These are phyloP conservation scores for Ceratina calcarata DNA, from an alignment of 1,140 invertebrate genomes.

Conservation along the genomic window DNA sequence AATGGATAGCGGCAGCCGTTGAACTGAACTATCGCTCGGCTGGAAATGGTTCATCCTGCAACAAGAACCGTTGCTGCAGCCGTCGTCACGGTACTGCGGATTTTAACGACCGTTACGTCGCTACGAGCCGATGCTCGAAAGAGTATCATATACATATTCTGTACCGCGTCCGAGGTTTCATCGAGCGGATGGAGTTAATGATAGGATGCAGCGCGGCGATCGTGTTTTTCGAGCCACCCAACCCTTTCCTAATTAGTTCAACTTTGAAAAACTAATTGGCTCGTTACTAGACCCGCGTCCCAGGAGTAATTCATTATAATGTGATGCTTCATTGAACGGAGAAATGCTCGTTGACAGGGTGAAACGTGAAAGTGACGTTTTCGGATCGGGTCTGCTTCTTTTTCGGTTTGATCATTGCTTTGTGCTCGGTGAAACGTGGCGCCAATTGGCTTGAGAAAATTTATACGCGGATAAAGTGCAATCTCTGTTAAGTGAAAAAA, in stretches of 20 bases:
- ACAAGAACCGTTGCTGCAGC: conserved; percentile 37
- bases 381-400: not conserved
- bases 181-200: not conserved
- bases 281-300: not conserved
- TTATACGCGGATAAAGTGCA: not conserved
- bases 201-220: not conserved
- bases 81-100: conserved; percentile 23
- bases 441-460: not conserved
- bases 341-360: not conserved
- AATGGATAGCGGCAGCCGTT: not conserved
- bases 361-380: conserved; percentile 12
- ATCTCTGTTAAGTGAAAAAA: not conserved
- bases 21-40: conserved; percentile 2
- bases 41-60: conserved; percentile 25
- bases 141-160: no score
- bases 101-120: conserved; percentile 44
- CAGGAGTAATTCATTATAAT: conserved; percentile 9
- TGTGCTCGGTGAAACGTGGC: no score
- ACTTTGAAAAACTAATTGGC: conserved; percentile 18
- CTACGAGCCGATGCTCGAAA: conserved; percentile 21
- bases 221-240: not conserved
- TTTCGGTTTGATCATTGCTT: not conserved
- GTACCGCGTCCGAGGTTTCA: conserved; percentile 1
- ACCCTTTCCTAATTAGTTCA: conserved; percentile 2
- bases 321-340: not conserved